Base-by-base conservation (phyloP, 2,113 vertebrate species). In the Galeopterus variegatus region DNA sequence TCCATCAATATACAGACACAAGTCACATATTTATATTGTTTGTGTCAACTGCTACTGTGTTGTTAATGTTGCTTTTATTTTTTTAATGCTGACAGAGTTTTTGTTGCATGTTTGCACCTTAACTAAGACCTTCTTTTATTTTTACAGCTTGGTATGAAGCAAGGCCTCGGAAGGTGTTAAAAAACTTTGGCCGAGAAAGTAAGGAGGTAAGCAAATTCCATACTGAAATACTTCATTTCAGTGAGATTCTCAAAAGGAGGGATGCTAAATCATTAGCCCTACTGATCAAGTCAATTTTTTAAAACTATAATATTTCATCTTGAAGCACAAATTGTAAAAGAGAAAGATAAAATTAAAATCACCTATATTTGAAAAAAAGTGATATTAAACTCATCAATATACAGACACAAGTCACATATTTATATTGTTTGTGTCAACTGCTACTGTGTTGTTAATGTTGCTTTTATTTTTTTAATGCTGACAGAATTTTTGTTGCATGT, bases 291-390 rank as follows among this genome's bases (percentile, higher is more conserved):
- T 50, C 24, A 21, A 8, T 14, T 88, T 96, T 85, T 82, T 19
- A 8, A 45, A 85, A 48, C 2, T 54, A 36, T 75, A 54, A 69
- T 93, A 81, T 81, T 94, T 88, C 17, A 52, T 80, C 11, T 58
- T 95, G 18, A 93, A 56, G 28, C 33, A 48, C 2, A 88, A 56
- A 6, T 58, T 85, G 0, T 69, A 81, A 82, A 93, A 83, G 14
- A 56, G 21, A 85, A 73, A 90, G 60, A 81, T 65, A 76, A 87
- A 70, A 95, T 76, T 33, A 76, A 96, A 90, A 50, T n/a, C 19
- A 87, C 21, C 67, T 45, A 8, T 33, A 76, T 92, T 92, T 94
- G 26, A 94, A 92, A 41, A 92, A 85, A 36, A 82, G 33, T 15
- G 3, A 28, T 88, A 70, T 79, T n/a, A n/a, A n/a, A n/a, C n/a